phyloP scores from a whole-genome alignment of 2,113 vertebrate species.

The Poecile atricapillus region DNA sequence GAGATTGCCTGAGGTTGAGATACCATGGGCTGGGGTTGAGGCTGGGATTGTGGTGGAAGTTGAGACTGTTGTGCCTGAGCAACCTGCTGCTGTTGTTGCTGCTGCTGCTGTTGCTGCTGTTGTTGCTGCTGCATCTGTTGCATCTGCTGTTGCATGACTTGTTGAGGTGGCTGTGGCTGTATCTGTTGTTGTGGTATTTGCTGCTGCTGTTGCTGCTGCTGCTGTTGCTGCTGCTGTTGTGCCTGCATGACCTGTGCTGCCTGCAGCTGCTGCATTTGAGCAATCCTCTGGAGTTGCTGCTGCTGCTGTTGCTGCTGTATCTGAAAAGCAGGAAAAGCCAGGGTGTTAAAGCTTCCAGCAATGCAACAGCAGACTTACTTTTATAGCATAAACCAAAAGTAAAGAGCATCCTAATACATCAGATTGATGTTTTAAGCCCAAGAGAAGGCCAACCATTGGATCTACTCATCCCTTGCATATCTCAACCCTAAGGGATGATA shows the following conservation, averaged over 20 bases:
- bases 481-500: not conserved
- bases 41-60: conserved; percentile 68
- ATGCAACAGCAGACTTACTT: not conserved
- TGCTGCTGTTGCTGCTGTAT: conserved; percentile 75
- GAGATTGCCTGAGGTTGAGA: conserved; percentile 73
- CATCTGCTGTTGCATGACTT: conserved; percentile 75
- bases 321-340: conserved; percentile 30
- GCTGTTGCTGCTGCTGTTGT: conserved; percentile 75
- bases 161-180: conserved; percentile 75
- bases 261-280: conserved; percentile 79
- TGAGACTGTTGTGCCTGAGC: conserved; percentile 76
- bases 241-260: conserved; percentile 70
- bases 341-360: not conserved
- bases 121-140: conserved; percentile 80
- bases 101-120: conserved; percentile 73
- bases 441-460: not conserved
- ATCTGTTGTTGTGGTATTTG: conserved; percentile 72
- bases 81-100: conserved; percentile 73
- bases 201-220: conserved; percentile 70
- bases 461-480: not conserved
- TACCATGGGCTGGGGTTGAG: conserved; percentile 73
- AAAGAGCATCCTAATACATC: not conserved
- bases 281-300: conserved; percentile 74
- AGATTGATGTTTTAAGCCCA: not conserved
- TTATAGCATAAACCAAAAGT: not conserved